phyloP scores from a whole-genome alignment of 1,140 invertebrate genomes.

The Macrobrachium nipponense region DNA sequence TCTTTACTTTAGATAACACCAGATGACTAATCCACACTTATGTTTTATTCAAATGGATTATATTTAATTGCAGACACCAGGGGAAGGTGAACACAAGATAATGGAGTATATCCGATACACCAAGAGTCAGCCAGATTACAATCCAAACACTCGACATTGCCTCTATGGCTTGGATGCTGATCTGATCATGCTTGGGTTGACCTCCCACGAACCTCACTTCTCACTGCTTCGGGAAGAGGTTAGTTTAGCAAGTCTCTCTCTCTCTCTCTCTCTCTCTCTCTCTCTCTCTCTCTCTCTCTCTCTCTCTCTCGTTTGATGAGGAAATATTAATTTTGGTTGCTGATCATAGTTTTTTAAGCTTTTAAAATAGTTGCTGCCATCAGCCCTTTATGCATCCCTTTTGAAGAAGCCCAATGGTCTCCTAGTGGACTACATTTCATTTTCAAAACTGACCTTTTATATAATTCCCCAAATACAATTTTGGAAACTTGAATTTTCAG shows the following conservation, averaged over 20 bases:
- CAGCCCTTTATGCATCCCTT: too few species aligned
- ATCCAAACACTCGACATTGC: slow-evolving; percentile 92
- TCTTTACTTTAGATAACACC: too few species aligned
- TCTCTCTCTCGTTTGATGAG: background rate
- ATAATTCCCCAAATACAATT: too few species aligned
- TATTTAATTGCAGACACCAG: slow-evolving; percentile 78
- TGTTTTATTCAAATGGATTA: too few species aligned
- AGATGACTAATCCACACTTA: too few species aligned
- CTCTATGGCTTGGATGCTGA: slow-evolving; percentile 96
- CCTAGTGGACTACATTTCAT: too few species aligned
- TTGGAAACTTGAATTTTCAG: slow-evolving; percentile 67
- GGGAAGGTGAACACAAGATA: slow-evolving; percentile 98
- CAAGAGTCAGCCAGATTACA: slow-evolving; percentile 83
- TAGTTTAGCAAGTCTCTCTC: slow-evolving; percentile 65
- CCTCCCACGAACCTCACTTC: slow-evolving; percentile 95
- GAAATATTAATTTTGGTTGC: background rate
- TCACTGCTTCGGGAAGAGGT: slow-evolving; percentile 92
- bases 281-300: background rate
- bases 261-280: background rate
- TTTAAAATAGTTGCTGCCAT: too few species aligned
- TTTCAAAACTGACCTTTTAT: too few species aligned
- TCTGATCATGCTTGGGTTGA: slow-evolving; percentile 93
- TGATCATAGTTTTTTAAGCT: too few species aligned
- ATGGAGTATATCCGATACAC: slow-evolving; percentile 96
- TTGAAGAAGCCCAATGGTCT: too few species aligned